Evolutionary conservation across 2,888 invertebrate species (phyloP).

Genomic region (Oegoconia quadripuncta): DNA sequence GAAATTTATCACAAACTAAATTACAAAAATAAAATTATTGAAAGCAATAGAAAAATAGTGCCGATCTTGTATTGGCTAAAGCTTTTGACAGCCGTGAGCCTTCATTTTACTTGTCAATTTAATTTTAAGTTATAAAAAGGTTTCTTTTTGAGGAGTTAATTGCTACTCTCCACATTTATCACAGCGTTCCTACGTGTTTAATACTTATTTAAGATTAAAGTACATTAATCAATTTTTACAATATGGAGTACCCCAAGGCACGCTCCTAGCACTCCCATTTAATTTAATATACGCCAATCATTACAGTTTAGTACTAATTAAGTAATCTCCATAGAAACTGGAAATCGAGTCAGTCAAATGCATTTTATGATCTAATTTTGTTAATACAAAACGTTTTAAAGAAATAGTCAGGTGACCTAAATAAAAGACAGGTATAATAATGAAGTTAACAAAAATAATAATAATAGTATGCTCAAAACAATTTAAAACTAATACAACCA

Average conservation of each 20-base stretch:
- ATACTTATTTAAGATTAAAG: constrained; percentile 35
- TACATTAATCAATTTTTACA: constrained; percentile 32
- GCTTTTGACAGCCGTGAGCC: constrained; percentile 45
- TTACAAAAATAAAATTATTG: constrained; percentile 27
- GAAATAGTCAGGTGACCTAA: background rate
- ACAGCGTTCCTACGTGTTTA: constrained; percentile 55
- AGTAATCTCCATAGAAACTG: constrained; percentile 1
- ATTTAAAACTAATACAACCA: no score
- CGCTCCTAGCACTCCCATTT: constrained; percentile 49
- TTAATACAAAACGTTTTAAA: background rate
- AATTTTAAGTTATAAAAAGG: constrained; percentile 35
- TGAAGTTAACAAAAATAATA: no score
- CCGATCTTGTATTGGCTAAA: constrained; percentile 40
- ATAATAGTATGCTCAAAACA: no score
- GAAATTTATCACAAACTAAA: constrained; percentile 57
- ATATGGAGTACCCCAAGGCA: constrained; percentile 56
- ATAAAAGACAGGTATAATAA: no score
- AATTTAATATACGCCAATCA: constrained; percentile 25
- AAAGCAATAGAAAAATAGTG: constrained; percentile 29
- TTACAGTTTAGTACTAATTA: background rate
- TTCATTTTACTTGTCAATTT: constrained; percentile 29
- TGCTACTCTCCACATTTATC: constrained; percentile 48
- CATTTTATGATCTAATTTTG: constrained; percentile 5
- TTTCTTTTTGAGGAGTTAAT: constrained; percentile 31
- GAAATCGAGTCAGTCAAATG: constrained; percentile 9